phyloP scores from a whole-genome alignment of 2,113 vertebrate genomes.

The Petaurus breviceps region DNA sequence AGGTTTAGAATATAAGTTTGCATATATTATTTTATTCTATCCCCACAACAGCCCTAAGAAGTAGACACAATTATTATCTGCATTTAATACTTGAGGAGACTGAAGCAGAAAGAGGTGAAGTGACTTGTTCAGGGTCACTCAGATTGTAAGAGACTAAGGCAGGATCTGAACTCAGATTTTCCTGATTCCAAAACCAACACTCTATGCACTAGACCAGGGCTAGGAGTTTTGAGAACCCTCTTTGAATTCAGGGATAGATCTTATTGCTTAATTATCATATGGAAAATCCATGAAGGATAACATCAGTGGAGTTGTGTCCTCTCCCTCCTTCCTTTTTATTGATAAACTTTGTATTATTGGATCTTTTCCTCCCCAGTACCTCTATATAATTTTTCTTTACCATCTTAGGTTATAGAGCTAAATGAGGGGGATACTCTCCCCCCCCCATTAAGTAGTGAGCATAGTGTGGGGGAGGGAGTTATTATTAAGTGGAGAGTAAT shows the following conservation, averaged over 20 bases:
- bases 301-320: not conserved
- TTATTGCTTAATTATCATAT: not conserved
- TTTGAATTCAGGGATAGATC: not conserved
- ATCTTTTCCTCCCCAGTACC: not conserved
- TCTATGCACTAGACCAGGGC: not conserved
- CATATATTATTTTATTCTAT: not conserved
- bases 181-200: not conserved
- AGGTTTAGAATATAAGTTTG: not conserved
- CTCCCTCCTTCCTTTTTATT: not conserved
- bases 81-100: not conserved
- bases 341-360: not conserved
- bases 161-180: not conserved
- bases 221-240: not conserved
- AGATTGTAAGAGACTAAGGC: not conserved
- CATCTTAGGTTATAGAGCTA: not conserved
- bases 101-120: not conserved
- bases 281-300: not conserved
- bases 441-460: not conserved
- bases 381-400: not conserved
- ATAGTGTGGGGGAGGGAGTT: not conserved
- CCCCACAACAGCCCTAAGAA: not conserved
- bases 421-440: not conserved
- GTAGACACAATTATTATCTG: not conserved
- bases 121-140: not conserved
- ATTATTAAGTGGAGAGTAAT: not conserved